phyloP scores from a whole-genome alignment of 2,113 vertebrate genomes.

The Aptenodytes patagonicus region DNA sequence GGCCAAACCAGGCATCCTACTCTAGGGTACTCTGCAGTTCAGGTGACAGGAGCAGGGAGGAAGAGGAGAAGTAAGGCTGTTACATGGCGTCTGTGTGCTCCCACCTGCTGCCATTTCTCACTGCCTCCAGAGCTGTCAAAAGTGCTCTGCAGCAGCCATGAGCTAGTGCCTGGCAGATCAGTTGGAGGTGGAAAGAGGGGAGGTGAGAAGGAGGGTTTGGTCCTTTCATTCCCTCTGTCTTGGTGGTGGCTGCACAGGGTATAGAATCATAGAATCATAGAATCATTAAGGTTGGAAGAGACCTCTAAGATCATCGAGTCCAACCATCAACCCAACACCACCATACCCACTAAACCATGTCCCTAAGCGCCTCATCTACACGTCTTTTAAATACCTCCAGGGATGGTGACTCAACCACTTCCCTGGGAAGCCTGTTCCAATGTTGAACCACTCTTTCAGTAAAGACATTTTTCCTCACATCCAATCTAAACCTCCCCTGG shows the following conservation, averaged over 20 bases:
- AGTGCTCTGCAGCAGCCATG: fast-evolving
- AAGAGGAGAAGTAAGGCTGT: not conserved
- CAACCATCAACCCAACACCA: too few species aligned
- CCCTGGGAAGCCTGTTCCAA: too few species aligned
- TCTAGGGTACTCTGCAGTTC: not conserved
- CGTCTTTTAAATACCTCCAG: too few species aligned
- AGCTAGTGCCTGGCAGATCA: not conserved
- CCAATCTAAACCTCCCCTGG: too few species aligned
- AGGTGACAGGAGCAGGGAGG: not conserved
- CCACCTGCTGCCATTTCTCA: not conserved
- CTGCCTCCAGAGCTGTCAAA: not conserved
- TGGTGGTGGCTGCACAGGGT: not conserved
- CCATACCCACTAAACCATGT: too few species aligned
- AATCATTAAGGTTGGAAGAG: too few species aligned
- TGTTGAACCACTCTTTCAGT: too few species aligned
- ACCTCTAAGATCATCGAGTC: too few species aligned
- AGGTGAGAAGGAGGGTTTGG: not conserved
- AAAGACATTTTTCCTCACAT: too few species aligned
- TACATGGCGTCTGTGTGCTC: not conserved
- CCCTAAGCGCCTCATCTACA: too few species aligned
- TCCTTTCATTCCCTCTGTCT: not conserved
- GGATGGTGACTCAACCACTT: too few species aligned
- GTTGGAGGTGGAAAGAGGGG: not conserved
- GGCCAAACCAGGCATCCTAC: not conserved
- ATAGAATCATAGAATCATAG: too few species aligned